Percentiles rank a stretch among this genome's conserved stretches.
These are phyloP conservation scores for Drosophila takahashii DNA, from an alignment of 1,140 invertebrate species.

Conservation along the genomic window DNA sequence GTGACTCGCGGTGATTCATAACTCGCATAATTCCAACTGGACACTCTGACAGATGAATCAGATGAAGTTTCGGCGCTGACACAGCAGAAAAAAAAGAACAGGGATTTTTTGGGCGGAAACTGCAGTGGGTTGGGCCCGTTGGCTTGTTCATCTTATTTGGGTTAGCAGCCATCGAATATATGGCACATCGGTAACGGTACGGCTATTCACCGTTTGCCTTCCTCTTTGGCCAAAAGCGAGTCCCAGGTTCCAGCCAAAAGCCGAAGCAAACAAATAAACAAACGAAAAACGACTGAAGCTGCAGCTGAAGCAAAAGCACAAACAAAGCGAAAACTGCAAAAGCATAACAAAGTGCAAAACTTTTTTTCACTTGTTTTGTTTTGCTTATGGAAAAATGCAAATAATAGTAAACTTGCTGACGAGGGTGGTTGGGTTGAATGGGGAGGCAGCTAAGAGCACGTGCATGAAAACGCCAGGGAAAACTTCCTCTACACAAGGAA, in stretches of 20 bases:
- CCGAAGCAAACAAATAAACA: slow-evolving; percentile 51
- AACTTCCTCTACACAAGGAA: slow-evolving; percentile 11
- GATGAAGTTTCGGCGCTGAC: slow-evolving; percentile 52
- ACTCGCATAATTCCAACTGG: slow-evolving; percentile 43
- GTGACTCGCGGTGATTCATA: slow-evolving; percentile 53
- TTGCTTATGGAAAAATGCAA: slow-evolving; percentile 76
- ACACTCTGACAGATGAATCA: slow-evolving; percentile 65
- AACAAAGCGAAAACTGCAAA: slow-evolving; percentile 46
- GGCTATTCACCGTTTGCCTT: slow-evolving; percentile 39
- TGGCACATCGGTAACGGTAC: slow-evolving; percentile 60
- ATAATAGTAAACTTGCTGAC: slow-evolving; percentile 44
- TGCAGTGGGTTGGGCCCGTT: slow-evolving; percentile 34
- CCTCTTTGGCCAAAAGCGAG: slow-evolving; percentile 39
- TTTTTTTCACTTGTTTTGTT: slow-evolving; percentile 44
- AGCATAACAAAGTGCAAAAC: slow-evolving; percentile 57
- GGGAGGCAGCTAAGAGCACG: slow-evolving; percentile 51
- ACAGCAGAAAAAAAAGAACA: slow-evolving; percentile 54
- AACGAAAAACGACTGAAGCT: slow-evolving; percentile 41
- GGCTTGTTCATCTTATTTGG: slow-evolving; percentile 77
- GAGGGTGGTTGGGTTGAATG: neutral
- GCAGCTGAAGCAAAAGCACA: slow-evolving; percentile 55
- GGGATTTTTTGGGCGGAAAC: neutral
- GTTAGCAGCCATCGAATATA: slow-evolving; percentile 75
- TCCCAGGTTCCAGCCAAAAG: slow-evolving; percentile 23
- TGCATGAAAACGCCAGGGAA: slow-evolving; percentile 41